These are phyloP conservation scores for Isoperla grammatica DNA, from an alignment of 2,888 invertebrate genomes.

Conservation along the genomic window DNA sequence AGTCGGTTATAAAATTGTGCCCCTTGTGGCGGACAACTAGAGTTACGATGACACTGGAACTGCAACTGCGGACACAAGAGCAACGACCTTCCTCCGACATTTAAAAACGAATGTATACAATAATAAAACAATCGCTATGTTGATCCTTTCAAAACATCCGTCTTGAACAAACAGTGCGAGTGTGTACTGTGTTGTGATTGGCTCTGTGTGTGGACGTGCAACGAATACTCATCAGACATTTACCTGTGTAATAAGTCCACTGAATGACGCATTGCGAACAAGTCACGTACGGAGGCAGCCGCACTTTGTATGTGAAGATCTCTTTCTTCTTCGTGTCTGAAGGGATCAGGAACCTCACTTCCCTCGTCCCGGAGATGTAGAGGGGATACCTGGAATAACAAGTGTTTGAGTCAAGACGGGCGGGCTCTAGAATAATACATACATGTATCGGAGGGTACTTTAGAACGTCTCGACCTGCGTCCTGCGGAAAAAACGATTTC, in stretches of 20 bases:
- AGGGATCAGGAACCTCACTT: constrained; percentile 66
- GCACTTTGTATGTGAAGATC: constrained; percentile 63
- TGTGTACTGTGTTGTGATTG: too few relatives aligned
- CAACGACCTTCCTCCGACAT: too few relatives aligned
- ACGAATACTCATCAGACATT: neutral
- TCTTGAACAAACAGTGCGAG: too few relatives aligned
- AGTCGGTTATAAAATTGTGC: too few relatives aligned
- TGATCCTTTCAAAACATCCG: too few relatives aligned
- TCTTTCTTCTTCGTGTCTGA: constrained; percentile 60
- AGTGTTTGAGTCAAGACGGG: constrained; percentile 7
- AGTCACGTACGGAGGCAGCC: constrained; percentile 73
- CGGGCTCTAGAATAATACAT: constrained; percentile 8
- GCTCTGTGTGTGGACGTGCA: too few relatives aligned
- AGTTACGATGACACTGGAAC: too few relatives aligned
- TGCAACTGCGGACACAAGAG: too few relatives aligned
- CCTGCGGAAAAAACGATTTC: too few relatives aligned
- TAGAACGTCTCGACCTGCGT: neutral
- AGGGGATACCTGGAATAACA: constrained; percentile 57
- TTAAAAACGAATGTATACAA: too few relatives aligned
- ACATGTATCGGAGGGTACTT: neutral
- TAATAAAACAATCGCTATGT: too few relatives aligned
- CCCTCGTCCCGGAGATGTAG: constrained; percentile 64
- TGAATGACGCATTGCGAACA: constrained; percentile 89
- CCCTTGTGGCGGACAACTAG: too few relatives aligned
- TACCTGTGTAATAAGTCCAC: constrained; percentile 86